Evolutionary conservation across 1,140 invertebrate genomes (phyloP).

Genomic region (Hydropsyche tenuis): DNA sequence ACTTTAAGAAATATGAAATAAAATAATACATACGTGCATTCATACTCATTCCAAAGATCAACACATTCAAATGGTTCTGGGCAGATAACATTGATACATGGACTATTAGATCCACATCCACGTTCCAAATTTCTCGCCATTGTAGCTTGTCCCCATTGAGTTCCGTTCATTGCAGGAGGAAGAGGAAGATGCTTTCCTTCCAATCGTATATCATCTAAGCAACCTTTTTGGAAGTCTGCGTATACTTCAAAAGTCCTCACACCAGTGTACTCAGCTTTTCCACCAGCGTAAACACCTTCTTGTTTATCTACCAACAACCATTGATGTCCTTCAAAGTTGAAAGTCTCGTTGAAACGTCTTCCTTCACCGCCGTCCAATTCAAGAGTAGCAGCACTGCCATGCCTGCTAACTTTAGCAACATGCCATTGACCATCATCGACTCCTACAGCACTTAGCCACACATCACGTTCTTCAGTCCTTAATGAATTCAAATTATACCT

Average conservation of each 20-base stretch:
- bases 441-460: slow-evolving; percentile 87
- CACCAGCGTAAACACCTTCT: slow-evolving; percentile 92
- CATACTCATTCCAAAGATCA: slow-evolving; percentile 95
- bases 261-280: slow-evolving; percentile 93
- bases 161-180: slow-evolving; percentile 91
- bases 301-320: slow-evolving; percentile 92
- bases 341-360: slow-evolving; percentile 91
- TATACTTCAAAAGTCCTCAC: slow-evolving; percentile 92
- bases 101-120: slow-evolving; percentile 92
- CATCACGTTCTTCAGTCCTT: slow-evolving; percentile 85
- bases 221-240: slow-evolving; percentile 89
- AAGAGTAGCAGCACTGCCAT: slow-evolving; percentile 92
- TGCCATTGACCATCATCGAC: slow-evolving; percentile 99
- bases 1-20: slow-evolving; percentile 14
- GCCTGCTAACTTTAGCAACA: slow-evolving; percentile 85
- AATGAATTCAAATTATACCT: slow-evolving; percentile 92
- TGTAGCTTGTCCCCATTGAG: slow-evolving; percentile 93
- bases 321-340: slow-evolving; percentile 88
- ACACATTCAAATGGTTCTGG: slow-evolving; percentile 94
- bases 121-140: slow-evolving; percentile 89
- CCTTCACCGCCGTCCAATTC: slow-evolving; percentile 96
- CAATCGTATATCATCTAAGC: slow-evolving; percentile 72
- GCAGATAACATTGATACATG: slow-evolving; percentile 90
- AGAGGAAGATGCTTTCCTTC: slow-evolving; percentile 92
- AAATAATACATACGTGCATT: slow-evolving; percentile 88